phyloP scores from a whole-genome alignment of 1,140 invertebrate genomes.

The Harpegnathos saltator region DNA sequence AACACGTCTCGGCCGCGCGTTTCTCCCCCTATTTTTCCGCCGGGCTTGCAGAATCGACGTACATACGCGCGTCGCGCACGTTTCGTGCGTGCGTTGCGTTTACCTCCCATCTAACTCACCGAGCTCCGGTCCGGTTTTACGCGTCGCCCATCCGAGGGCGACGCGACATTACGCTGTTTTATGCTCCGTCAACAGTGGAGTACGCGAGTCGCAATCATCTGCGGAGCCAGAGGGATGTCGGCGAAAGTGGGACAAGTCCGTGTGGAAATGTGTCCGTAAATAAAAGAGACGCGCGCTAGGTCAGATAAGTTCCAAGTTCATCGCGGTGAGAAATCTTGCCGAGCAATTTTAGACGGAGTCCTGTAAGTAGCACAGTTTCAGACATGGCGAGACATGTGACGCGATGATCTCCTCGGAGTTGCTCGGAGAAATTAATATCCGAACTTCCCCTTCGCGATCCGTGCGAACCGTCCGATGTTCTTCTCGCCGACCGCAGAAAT shows the following conservation, averaged over 20 bases:
- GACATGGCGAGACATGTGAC: too few species aligned
- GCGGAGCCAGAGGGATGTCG: background rate
- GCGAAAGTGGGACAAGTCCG: background rate
- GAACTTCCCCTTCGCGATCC: too few species aligned
- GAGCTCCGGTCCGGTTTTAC: constrained; percentile 1
- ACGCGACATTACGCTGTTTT: constrained; percentile 3
- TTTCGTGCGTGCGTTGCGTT: constrained; percentile 21
- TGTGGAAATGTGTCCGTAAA: background rate
- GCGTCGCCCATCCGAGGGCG: too few species aligned
- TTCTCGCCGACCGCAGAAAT: too few species aligned
- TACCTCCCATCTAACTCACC: constrained; percentile 13
- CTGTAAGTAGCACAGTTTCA: too few species aligned
- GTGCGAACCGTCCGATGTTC: too few species aligned
- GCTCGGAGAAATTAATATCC: too few species aligned
- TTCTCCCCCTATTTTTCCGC: background rate
- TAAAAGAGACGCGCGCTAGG: background rate
- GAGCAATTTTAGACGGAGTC: too few species aligned
- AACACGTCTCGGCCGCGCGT: constrained; percentile 20
- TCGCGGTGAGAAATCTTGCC: too few species aligned
- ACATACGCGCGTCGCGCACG: background rate
- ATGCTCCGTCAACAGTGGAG: constrained; percentile 1
- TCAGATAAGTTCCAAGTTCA: too few species aligned
- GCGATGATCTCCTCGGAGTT: too few species aligned
- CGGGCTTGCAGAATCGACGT: constrained; percentile 25
- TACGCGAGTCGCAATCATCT: background rate